phyloP scores from a whole-genome alignment of 1,140 invertebrate species.

The Brachionus plicatilis region DNA sequence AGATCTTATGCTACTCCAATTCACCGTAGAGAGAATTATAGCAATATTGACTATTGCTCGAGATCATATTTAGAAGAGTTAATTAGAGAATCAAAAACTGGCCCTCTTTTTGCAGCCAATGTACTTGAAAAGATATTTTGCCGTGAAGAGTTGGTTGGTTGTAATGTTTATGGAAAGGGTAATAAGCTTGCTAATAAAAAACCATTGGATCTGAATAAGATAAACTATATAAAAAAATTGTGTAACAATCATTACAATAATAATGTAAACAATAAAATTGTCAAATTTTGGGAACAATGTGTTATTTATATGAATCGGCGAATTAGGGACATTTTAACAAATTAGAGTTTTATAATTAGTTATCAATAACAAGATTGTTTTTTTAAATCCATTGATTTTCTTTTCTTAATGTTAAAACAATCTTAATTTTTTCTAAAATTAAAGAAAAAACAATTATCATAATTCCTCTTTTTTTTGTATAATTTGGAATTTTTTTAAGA shows the following conservation, averaged over 20 bases:
- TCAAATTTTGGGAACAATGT: neutral
- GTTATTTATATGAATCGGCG: neutral
- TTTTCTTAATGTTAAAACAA: too few species aligned
- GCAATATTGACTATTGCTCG: neutral
- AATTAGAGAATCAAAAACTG: neutral
- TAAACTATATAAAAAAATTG: neutral
- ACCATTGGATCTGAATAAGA: neutral
- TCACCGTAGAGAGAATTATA: neutral
- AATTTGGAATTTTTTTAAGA: too few species aligned
- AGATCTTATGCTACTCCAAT: too few species aligned
- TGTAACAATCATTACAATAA: neutral
- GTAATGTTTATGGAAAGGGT: constrained; percentile 3
- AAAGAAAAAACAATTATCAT: too few species aligned
- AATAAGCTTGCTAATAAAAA: neutral
- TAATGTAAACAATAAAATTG: neutral
- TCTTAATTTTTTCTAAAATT: too few species aligned
- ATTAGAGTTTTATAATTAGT: neutral
- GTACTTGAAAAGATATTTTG: neutral
- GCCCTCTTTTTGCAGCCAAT: neutral
- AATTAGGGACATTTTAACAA: neutral
- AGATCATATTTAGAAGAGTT: neutral
- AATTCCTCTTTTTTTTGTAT: too few species aligned
- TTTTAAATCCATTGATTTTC: neutral
- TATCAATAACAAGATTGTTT: neutral
- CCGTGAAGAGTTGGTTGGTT: neutral